phyloP scores from a whole-genome alignment of 2,113 vertebrate species.

The Siniperca chuatsi region DNA sequence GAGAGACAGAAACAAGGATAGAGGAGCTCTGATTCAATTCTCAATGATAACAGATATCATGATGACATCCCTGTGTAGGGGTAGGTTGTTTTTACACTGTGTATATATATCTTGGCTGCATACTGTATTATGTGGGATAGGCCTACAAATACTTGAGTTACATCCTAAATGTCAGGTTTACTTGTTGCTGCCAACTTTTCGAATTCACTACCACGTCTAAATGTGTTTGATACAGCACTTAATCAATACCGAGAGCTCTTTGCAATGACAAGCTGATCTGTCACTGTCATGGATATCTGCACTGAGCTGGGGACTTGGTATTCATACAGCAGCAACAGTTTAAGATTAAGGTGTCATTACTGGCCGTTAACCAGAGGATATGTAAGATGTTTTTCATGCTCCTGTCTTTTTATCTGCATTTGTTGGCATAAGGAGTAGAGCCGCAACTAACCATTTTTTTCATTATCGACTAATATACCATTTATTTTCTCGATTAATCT shows the following conservation, averaged over 20 bases:
- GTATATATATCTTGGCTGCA: constrained; percentile 33
- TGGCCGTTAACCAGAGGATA: constrained; percentile 6
- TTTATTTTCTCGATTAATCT: neutral
- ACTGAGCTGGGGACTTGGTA: constrained; percentile 7
- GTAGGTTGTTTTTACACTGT: constrained; percentile 59
- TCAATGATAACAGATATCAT: constrained; percentile 62
- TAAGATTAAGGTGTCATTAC: constrained; percentile 1
- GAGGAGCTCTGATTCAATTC: constrained; percentile 47
- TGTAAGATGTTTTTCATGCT: constrained; percentile 1
- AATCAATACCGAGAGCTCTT: constrained; percentile 51
- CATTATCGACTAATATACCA: neutral
- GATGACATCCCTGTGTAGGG: constrained; percentile 66
- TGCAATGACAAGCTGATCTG: constrained; percentile 41
- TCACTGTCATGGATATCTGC: constrained; percentile 37
- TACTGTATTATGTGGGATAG: neutral
- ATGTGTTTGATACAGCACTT: constrained; percentile 42
- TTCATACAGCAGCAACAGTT: constrained; percentile 4
- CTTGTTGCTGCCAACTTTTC: constrained; percentile 39
- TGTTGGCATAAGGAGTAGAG: neutral
- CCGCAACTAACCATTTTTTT: neutral
- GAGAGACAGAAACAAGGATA: constrained; percentile 28
- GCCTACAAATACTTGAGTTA: neutral
- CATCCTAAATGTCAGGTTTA: constrained; percentile 13
- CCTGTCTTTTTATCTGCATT: neutral
- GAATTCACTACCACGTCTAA: constrained; percentile 15